These are phyloP conservation scores for Parotia lawesii DNA, from an alignment of 2,113 vertebrate genomes.

Conservation along the genomic window DNA sequence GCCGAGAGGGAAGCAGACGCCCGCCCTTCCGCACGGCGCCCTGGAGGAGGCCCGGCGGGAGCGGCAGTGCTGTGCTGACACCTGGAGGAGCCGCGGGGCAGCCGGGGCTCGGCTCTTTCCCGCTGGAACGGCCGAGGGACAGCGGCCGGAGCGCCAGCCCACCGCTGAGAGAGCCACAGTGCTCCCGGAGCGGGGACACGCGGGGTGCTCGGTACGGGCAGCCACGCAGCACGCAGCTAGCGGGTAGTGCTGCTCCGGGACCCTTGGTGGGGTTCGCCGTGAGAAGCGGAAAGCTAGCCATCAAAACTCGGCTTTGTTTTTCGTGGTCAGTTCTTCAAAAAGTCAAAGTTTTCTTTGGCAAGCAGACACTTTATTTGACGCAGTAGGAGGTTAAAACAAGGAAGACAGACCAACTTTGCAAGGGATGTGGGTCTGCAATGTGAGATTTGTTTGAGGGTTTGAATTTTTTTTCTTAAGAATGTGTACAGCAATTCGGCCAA, in stretches of 20 bases:
- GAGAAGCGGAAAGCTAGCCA: neutral
- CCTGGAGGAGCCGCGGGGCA: conserved; percentile 54
- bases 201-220: rapidly evolving
- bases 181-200: neutral
- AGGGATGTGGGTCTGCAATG: neutral
- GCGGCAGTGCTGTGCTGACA: conserved; percentile 64
- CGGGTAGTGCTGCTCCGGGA: neutral
- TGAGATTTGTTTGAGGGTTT: neutral
- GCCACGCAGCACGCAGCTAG: no score
- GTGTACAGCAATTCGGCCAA: neutral
- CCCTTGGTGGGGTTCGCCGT: neutral
- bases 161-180: rapidly evolving
- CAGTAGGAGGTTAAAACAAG: neutral
- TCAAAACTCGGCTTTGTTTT: neutral
- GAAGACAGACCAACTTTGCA: neutral
- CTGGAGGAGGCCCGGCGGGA: neutral
- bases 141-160: neutral
- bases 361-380: neutral
- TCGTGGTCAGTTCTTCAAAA: neutral
- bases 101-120: neutral
- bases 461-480: neutral
- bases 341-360: neutral
- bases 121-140: rapidly evolving
- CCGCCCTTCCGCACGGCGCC: conserved; percentile 25
- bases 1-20: conserved; percentile 57